Percentiles rank a stretch among this genome's conserved stretches.
Conservation (phyloP, 2,113 vertebrate species). For the Antechinus stuartii region DNA sequence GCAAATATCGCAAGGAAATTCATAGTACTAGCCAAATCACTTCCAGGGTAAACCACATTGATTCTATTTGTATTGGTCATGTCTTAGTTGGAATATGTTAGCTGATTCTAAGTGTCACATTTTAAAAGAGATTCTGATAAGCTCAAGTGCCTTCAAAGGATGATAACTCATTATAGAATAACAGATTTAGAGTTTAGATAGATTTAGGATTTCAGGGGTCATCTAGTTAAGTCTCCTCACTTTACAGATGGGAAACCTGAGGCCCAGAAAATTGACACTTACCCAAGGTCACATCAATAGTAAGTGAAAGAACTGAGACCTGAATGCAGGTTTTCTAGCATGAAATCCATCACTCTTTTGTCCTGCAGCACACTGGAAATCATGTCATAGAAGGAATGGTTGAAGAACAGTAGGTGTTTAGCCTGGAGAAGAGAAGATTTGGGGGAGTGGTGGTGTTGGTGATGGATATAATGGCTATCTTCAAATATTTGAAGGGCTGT, state of each 20-base stretch:
- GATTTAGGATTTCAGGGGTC: neutral
- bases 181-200: neutral
- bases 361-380: neutral
- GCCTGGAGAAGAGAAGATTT: neutral
- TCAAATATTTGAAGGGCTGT: neutral
- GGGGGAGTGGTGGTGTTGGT: neutral
- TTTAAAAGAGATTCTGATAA: neutral
- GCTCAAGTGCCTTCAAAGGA: neutral
- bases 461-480: neutral
- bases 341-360: neutral
- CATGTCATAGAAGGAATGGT: neutral
- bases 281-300: neutral
- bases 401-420: neutral
- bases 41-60: neutral
- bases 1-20: neutral
- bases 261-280: neutral
- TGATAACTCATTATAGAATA: neutral
- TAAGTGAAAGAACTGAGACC: neutral
- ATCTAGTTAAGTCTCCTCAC: neutral
- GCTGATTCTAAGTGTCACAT: neutral
- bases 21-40: neutral
- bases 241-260: neutral
- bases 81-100: neutral
- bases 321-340: neutral
- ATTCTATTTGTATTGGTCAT: neutral